Percentiles rank a stretch among this genome's conserved stretches.
Conservation (phyloP, 2,113 vertebrate genomes). For the Stictonetta naevosa region DNA sequence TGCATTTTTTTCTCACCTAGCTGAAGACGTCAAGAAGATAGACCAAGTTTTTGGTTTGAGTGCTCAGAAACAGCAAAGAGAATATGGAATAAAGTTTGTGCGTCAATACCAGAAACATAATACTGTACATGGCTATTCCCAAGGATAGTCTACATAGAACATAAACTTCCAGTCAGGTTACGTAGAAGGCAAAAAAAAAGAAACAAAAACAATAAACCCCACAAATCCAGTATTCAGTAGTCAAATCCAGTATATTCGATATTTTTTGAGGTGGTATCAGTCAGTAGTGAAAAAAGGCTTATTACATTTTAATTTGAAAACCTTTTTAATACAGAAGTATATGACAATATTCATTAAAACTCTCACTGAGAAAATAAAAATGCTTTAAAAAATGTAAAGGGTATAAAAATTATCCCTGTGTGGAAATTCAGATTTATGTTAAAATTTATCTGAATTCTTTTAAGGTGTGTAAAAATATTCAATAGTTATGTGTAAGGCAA, state of each 20-base stretch:
- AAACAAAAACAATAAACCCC: too few species aligned
- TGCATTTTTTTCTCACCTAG: background rate
- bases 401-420: background rate
- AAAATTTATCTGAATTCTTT: conserved; percentile 1
- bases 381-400: background rate
- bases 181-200: background rate
- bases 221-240: background rate
- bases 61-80: background rate
- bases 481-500: background rate
- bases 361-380: background rate
- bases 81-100: background rate
- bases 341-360: background rate
- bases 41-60: rapidly evolving
- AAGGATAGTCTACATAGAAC: background rate
- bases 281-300: background rate
- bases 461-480: conserved; percentile 9
- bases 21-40: background rate
- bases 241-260: too few species aligned
- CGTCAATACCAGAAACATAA: background rate
- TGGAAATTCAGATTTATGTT: conserved; percentile 27
- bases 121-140: background rate
- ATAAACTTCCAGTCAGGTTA: background rate
- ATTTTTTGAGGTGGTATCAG: background rate
- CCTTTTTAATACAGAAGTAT: background rate
- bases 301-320: background rate